These are phyloP conservation scores for Anomalospiza imberbis DNA, from an alignment of 2,797 vertebrate species.

Conservation along the genomic window DNA sequence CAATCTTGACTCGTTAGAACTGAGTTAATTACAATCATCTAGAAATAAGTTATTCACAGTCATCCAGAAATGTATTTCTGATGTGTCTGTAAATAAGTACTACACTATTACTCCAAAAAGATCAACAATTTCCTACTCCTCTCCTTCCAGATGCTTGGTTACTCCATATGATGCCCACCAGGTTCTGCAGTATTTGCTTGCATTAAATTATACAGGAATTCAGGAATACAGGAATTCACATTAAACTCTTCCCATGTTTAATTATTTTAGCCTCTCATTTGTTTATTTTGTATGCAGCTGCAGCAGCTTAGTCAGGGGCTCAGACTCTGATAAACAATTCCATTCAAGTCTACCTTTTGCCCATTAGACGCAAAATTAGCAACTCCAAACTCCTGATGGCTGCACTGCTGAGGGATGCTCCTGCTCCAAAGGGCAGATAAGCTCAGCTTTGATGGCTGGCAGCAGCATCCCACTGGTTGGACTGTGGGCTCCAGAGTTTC, in stretches of 20 bases:
- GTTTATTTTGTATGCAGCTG: slow-evolving; percentile 33
- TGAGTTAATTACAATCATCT: slow-evolving; percentile 60
- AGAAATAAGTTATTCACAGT: slow-evolving; percentile 38
- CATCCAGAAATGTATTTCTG: slow-evolving; percentile 39
- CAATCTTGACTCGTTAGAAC: slow-evolving; percentile 48
- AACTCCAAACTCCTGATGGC: neutral
- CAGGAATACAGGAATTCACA: slow-evolving; percentile 19
- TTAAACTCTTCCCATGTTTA: neutral
- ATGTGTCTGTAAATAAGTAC: slow-evolving; percentile 16
- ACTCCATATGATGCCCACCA: neutral
- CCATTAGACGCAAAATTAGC: slow-evolving; percentile 14
- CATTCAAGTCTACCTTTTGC: slow-evolving; percentile 19
- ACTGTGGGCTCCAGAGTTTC: neutral
- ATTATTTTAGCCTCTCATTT: slow-evolving; percentile 15
- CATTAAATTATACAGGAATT: slow-evolving; percentile 33
- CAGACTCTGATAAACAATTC: neutral
- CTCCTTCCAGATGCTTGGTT: neutral
- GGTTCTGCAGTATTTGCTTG: neutral
- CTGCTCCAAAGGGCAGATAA: neutral
- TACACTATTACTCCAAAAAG: neutral
- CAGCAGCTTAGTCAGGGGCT: neutral
- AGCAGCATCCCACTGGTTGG: neutral
- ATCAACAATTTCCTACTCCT: neutral
- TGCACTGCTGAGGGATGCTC: neutral
- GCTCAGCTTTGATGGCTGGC: neutral